Evolutionary conservation across 2,888 invertebrate species (phyloP).

Genomic region (Strigamia transsilvanica): DNA sequence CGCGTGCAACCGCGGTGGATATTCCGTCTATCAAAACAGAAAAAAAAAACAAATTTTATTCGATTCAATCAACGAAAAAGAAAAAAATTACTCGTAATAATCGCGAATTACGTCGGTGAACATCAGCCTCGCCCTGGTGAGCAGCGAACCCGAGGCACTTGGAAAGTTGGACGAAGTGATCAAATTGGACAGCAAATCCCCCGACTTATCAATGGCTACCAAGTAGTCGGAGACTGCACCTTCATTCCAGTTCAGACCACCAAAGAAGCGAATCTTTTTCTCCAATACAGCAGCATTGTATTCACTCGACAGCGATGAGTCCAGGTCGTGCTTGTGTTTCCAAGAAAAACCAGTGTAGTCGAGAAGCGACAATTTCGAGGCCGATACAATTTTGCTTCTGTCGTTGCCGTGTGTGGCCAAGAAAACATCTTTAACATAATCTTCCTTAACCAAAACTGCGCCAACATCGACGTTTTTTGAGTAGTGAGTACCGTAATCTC

Average conservation of each 20-base stretch:
- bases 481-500: not conserved
- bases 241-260: not conserved
- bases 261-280: too few species aligned
- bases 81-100: too few species aligned
- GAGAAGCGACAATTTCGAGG: too few species aligned
- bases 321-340: too few species aligned
- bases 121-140: not conserved
- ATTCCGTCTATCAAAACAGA: not conserved
- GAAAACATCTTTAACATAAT: too few species aligned
- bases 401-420: not conserved
- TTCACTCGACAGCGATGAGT: too few species aligned
- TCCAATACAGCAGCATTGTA: too few species aligned
- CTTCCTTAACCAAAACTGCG: not conserved
- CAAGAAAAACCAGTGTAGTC: too few species aligned
- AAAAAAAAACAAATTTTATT: too few species aligned
- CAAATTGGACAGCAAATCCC: not conserved
- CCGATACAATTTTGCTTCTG: too few species aligned
- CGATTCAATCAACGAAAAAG: too few species aligned
- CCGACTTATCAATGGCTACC: not conserved
- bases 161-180: not conserved
- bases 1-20: not conserved
- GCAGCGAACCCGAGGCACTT: not conserved
- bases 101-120: too few species aligned
- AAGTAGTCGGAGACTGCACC: not conserved
- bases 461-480: not conserved